Evolutionary conservation across 2,797 vertebrate species (phyloP).

Genomic region (Euphonia xanthogaster): DNA sequence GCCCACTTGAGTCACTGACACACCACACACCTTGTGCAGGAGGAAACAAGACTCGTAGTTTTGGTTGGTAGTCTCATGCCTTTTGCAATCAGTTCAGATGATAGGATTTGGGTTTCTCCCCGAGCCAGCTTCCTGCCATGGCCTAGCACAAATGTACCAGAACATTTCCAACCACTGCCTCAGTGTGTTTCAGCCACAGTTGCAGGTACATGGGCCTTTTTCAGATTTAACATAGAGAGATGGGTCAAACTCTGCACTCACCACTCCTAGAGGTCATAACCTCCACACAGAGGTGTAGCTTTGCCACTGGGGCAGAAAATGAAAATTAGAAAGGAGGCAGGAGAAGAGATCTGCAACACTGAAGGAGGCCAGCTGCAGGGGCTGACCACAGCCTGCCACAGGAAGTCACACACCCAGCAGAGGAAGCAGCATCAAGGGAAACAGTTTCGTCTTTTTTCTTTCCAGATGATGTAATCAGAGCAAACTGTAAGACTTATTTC

Average conservation of each 20-base stretch:
- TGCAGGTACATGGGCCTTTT: neutral
- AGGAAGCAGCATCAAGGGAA: neutral
- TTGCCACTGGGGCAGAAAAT: neutral
- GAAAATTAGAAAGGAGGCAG: neutral
- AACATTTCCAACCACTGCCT: neutral
- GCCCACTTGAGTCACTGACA: fast-evolving
- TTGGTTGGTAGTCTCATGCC: neutral
- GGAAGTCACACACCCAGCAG: neutral
- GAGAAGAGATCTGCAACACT: neutral
- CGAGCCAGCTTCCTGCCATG: neutral
- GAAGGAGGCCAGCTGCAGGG: neutral
- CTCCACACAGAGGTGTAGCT: neutral
- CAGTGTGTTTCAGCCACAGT: neutral
- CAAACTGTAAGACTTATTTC: neutral
- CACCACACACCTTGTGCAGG: neutral
- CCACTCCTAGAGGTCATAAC: neutral
- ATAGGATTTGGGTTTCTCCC: neutral
- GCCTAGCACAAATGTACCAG: neutral
- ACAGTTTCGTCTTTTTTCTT: neutral
- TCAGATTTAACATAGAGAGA: neutral
- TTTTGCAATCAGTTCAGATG: neutral
- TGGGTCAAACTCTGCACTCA: neutral
- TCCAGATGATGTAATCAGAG: neutral
- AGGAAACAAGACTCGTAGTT: neutral
- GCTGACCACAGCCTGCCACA: neutral